Base-by-base conservation (phyloP, 2,797 vertebrate genomes). In the Melanotaenia nigrans region DNA sequence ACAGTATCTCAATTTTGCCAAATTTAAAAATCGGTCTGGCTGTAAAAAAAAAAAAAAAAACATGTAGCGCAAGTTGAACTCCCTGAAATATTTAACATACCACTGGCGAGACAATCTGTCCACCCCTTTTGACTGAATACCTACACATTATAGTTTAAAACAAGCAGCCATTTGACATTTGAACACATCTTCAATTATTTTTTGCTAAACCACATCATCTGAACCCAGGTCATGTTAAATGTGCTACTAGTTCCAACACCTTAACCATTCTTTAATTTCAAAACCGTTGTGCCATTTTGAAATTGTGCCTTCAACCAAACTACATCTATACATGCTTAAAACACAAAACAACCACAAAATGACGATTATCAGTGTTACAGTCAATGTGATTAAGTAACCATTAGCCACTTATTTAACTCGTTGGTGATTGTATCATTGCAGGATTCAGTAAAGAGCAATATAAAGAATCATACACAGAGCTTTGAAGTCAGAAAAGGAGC, bases 361-460 rank as follows among this genome's bases (percentile, higher is more conserved):
- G 57, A 56, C 70, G 68, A 81, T 13, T 42, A 72, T 75, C 51
- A 24, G 62, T 33, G 38, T 73, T 67, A 81, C 68, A 87, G 65
- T 65, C 51, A 13, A 24, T 75, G 73, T 66, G 77, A 87, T 68
- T 32, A 40, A 8, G 53, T 47, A 47, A 60, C 45, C 73, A 51
- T 33, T 40, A 74, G 76, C 38, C 75, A 60, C 70, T 69, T 67
- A 77, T 85, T 78, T 85, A 73, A 85, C 53, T 25, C 30, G 25
- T 65, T 62, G 42, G 32, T 74, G 87, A 90, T 85, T 86, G 77
- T 68, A 82, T 81, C 10, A 71, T 20, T 81, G 78, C 84, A 78
- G 69, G 66, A 73, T 79, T 64, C n/a, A 63, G 6, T 71, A 24
- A 68, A 58, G 32, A 69, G 53, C 14, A 55, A 65, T 22, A 40